Percentiles rank a stretch among this genome's conserved stretches.
Conservation (phyloP, 2,797 vertebrate genomes). For the Labroides dimidiatus region DNA sequence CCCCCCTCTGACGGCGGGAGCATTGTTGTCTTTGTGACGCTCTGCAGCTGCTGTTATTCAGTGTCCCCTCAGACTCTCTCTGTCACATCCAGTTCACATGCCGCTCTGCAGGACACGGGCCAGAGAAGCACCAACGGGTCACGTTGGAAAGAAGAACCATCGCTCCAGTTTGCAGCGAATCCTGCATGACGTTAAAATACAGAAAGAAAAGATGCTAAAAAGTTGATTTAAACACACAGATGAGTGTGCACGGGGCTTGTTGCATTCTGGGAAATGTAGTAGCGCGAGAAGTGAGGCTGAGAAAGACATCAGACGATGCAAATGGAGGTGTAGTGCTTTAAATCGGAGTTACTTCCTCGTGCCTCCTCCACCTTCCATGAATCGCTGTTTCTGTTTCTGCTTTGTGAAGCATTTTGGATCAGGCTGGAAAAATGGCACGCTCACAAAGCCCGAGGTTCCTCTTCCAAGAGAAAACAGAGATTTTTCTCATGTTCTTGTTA, state of each 20-base stretch:
- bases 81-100: constrained; percentile 49
- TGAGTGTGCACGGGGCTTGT: not conserved
- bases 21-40: constrained; percentile 81
- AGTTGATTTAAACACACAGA: not conserved
- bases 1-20: constrained; percentile 46
- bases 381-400: not conserved
- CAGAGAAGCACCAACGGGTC: not conserved
- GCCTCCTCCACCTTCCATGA: constrained; percentile 8
- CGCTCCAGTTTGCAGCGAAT: too few relatives aligned
- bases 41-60: constrained; percentile 79
- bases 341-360: not conserved
- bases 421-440: constrained; percentile 17
- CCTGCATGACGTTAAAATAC: too few relatives aligned
- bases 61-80: constrained; percentile 36
- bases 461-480: constrained; percentile 7
- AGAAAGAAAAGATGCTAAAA: too few relatives aligned
- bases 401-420: constrained; percentile 27
- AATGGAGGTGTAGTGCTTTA: too few relatives aligned
- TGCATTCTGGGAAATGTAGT: constrained; percentile 3
- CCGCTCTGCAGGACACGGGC: not conserved
- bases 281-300: too few relatives aligned
- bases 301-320: too few relatives aligned
- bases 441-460: constrained; percentile 20
- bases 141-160: too few relatives aligned
- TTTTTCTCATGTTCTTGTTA: constrained; percentile 39